These are phyloP conservation scores for Nipponia nippon DNA, from an alignment of 2,113 vertebrate genomes.

Conservation along the genomic window DNA sequence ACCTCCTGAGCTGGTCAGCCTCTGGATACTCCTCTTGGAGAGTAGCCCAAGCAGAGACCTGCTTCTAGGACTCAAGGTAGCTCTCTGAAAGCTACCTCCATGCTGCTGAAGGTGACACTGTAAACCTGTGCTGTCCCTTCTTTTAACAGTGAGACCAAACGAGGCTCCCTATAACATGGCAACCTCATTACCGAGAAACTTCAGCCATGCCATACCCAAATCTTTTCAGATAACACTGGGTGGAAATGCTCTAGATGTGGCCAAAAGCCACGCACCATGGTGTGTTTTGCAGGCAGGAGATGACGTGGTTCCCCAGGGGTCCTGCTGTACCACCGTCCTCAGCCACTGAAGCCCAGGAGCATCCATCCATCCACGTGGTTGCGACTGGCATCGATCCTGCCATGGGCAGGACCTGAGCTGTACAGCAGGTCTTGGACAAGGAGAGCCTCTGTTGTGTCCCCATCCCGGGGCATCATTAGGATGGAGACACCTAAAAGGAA, in stretches of 20 bases:
- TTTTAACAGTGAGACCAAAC: not conserved
- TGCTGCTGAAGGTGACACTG: not conserved
- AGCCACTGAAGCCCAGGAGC: not conserved
- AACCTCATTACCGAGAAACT: not conserved
- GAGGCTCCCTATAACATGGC: fast-evolving
- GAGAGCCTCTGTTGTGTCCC: not conserved
- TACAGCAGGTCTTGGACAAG: not conserved
- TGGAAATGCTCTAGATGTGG: not conserved
- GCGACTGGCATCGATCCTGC: not conserved
- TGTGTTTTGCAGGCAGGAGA: not conserved
- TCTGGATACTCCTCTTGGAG: not conserved
- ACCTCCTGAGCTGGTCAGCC: not conserved
- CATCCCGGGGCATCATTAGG: not conserved
- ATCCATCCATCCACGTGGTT: not conserved
- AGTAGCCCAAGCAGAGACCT: not conserved
- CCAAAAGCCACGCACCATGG: not conserved
- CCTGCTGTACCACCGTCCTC: not conserved
- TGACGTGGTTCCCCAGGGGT: not conserved
- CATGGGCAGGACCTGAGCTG: not conserved
- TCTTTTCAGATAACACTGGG: not conserved
- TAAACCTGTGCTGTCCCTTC: not conserved
- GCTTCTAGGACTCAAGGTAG: not conserved
- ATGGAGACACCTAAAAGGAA: not conserved
- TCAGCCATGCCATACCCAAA: not conserved
- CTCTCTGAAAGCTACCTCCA: not conserved